phyloP scores from a whole-genome alignment of 2,888 invertebrate genomes.

The Cephus spinipes region DNA sequence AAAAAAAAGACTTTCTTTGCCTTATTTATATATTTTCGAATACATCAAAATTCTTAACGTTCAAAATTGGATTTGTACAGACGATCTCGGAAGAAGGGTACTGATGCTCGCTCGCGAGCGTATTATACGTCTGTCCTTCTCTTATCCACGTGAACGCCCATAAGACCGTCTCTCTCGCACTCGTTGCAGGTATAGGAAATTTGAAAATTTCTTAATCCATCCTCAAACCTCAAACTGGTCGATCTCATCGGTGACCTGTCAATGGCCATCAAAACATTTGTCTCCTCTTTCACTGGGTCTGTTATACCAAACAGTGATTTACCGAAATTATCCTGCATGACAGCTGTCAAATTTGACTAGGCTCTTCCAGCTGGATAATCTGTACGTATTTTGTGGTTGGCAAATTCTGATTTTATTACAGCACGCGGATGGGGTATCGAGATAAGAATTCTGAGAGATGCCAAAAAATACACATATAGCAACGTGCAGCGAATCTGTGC shows the following conservation, averaged over 20 bases:
- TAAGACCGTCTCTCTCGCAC: background rate
- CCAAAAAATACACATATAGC: background rate
- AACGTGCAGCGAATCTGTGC: slow-evolving; percentile 11
- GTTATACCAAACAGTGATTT: background rate
- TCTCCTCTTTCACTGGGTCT: background rate
- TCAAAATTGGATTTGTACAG: background rate
- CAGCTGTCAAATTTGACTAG: background rate
- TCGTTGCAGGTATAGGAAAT: background rate
- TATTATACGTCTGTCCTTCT: background rate
- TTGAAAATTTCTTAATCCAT: background rate
- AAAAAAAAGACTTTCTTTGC: background rate
- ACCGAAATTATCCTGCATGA: background rate
- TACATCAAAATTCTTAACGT: background rate
- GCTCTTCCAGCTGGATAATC: background rate
- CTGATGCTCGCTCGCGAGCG: background rate
- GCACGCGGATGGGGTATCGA: background rate
- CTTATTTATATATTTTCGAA: background rate
- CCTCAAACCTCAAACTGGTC: background rate
- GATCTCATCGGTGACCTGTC: background rate
- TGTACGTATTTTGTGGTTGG: background rate
- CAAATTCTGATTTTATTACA: background rate
- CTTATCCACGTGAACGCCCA: background rate
- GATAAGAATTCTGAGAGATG: background rate
- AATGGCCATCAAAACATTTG: background rate
- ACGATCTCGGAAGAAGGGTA: background rate